These are phyloP conservation scores for Brachyalestes nurse DNA, from an alignment of 2,797 vertebrate species.

Conservation along the genomic window DNA sequence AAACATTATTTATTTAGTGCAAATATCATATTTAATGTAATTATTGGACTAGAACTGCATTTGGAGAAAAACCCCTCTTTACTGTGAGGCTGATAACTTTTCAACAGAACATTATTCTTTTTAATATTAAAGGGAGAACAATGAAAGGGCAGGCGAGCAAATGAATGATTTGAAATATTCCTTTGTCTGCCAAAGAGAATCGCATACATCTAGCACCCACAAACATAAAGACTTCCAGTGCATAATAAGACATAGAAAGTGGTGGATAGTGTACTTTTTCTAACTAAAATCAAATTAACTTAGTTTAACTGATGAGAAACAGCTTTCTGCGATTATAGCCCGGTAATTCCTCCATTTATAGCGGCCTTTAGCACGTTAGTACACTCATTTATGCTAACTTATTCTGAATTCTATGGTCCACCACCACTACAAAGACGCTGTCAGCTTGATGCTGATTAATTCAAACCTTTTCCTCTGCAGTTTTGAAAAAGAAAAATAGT, in stretches of 20 bases:
- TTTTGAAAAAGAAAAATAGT: slow-evolving; percentile 36
- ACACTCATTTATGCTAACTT: slow-evolving; percentile 28
- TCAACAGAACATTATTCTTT: neutral
- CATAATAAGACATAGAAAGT: slow-evolving; percentile 13
- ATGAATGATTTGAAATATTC: neutral
- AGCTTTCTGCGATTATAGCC: slow-evolving; percentile 17
- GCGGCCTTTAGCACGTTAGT: slow-evolving; percentile 26
- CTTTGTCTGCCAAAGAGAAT: slow-evolving; percentile 10
- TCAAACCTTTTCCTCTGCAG: slow-evolving; percentile 40
- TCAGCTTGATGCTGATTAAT: slow-evolving; percentile 51
- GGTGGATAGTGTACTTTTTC: neutral
- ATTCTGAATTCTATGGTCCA: slow-evolving; percentile 45
- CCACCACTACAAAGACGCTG: slow-evolving; percentile 50
- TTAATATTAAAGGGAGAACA: slow-evolving; percentile 21
- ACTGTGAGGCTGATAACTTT: slow-evolving; percentile 16
- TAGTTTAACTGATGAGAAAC: slow-evolving; percentile 28
- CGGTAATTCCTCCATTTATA: slow-evolving; percentile 45
- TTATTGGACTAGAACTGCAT: slow-evolving; percentile 62
- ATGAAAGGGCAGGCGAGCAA: neutral
- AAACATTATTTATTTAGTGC: slow-evolving; percentile 65
- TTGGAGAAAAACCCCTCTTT: slow-evolving; percentile 35
- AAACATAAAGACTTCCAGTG: neutral
- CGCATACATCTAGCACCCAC: neutral
- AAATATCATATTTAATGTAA: slow-evolving; percentile 65
- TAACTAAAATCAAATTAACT: neutral